phyloP scores from a whole-genome alignment of 2,113 vertebrate species.

The Cariama cristata region DNA sequence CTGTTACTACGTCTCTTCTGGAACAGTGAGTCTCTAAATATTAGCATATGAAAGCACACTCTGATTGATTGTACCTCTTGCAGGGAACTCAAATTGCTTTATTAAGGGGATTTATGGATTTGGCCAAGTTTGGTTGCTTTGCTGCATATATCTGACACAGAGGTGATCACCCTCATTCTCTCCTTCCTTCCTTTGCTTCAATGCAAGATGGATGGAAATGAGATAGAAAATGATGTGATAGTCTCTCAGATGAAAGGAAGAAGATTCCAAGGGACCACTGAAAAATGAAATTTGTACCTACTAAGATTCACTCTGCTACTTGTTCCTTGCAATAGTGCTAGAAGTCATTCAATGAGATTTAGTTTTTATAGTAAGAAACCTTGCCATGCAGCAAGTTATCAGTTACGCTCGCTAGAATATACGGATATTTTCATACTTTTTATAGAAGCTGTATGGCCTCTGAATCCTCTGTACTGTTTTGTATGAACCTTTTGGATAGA shows the following conservation, averaged over 20 bases:
- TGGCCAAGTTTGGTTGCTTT: constrained; percentile 39
- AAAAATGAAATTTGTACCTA: background rate
- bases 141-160: background rate
- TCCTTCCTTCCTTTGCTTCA: background rate
- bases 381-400: background rate
- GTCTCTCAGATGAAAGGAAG: constrained; percentile 20
- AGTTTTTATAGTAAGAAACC: background rate
- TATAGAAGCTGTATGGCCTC: background rate
- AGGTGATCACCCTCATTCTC: background rate
- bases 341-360: background rate
- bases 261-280: background rate
- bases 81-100: constrained; percentile 41
- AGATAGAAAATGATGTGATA: constrained; percentile 47
- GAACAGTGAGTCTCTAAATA: background rate
- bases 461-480: background rate
- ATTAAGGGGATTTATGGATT: constrained; percentile 61
- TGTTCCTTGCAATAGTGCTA: background rate
- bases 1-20: background rate
- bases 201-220: constrained; percentile 3
- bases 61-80: constrained; percentile 58
- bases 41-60: constrained; percentile 25
- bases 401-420: background rate
- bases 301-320: background rate
- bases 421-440: background rate
- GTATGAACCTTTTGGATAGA: background rate